Conservation (phyloP, 2,888 invertebrate genomes). For the Argyresthia albistria region DNA sequence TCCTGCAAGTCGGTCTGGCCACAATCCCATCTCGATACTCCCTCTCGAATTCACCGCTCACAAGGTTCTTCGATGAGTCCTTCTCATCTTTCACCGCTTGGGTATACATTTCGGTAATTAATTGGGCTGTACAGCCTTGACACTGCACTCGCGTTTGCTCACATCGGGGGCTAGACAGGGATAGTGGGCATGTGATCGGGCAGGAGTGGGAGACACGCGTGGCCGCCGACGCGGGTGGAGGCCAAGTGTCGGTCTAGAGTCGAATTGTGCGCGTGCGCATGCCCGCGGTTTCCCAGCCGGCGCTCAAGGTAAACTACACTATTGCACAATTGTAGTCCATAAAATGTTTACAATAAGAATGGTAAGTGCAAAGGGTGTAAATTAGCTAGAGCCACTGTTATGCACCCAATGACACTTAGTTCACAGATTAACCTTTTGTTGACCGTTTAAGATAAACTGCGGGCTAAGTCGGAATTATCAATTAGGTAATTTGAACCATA, state of each 20-base stretch:
- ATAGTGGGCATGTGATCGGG: no score
- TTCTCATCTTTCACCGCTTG: conserved; percentile 46
- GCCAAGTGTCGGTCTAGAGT: conserved; percentile 11
- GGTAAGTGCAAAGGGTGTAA: no score
- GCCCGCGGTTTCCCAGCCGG: no score
- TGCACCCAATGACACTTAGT: background rate
- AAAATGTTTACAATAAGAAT: no score
- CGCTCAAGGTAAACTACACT: no score
- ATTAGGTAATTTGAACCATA: no score
- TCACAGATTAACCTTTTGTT: background rate
- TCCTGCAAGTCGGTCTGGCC: conserved; percentile 30
- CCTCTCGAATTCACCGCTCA: conserved; percentile 58
- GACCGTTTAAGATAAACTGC: background rate
- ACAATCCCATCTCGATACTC: conserved; percentile 38
- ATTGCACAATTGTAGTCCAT: no score
- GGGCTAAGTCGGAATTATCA: no score
- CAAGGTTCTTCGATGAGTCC: conserved; percentile 57
- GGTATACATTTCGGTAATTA: conserved; percentile 39
- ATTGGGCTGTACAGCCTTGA: no score
- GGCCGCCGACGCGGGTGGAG: background rate
- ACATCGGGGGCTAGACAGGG: no score
- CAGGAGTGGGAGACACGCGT: conserved; percentile 18
- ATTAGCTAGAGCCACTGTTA: no score
- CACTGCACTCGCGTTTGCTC: no score
- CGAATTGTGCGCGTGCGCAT: background rate